phyloP scores from a whole-genome alignment of 37 sponge, comb jelly and placozoan genomes.

The Hexactinellida sp. region DNA sequence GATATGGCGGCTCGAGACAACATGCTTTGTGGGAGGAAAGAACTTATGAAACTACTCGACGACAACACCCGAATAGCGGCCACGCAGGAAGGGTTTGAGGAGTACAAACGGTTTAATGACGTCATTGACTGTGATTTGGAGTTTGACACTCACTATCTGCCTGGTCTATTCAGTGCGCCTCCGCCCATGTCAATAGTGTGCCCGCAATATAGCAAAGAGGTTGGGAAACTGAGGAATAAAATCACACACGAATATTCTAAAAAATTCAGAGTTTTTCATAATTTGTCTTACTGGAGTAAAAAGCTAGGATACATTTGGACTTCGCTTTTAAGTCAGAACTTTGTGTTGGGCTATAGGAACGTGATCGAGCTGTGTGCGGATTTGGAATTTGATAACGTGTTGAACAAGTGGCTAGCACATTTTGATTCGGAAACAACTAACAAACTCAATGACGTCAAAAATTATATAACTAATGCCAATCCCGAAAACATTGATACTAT shows the following conservation, averaged over 20 bases:
- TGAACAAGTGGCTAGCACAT: not conserved
- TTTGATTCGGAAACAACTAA: not conserved
- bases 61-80: not conserved
- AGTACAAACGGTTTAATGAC: not conserved
- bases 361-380: not conserved
- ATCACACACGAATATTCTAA: not conserved
- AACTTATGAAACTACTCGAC: not conserved
- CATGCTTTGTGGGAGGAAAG: not conserved
- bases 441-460: not conserved
- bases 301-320: not conserved
- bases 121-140: not conserved
- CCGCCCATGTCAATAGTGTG: conserved; percentile 16
- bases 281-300: not conserved
- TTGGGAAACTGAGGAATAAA: not conserved
- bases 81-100: not conserved
- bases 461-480: not conserved
- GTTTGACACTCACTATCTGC: not conserved
- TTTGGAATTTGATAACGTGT: not conserved
- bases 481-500: not conserved
- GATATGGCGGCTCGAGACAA: not conserved
- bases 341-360: not conserved
- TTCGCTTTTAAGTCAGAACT: not conserved
- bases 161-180: not conserved
- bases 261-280: not conserved
- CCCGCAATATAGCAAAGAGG: not conserved